These are phyloP conservation scores for Pagetopsis macropterus DNA, from an alignment of 2,797 vertebrate genomes.

Conservation along the genomic window DNA sequence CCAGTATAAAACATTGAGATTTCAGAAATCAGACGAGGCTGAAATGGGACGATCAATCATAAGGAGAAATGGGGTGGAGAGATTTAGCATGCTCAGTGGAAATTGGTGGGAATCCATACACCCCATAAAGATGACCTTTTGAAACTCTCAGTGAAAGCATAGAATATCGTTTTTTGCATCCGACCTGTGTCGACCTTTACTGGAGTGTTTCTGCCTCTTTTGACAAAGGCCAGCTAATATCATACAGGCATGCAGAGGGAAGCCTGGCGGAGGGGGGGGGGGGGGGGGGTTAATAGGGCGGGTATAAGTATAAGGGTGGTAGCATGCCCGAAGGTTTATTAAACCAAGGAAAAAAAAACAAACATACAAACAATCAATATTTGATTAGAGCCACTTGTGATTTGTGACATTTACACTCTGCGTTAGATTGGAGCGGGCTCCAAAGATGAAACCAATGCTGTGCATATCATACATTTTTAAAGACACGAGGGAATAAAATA, in stretches of 20 bases:
- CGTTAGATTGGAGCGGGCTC: slow-evolving; percentile 44
- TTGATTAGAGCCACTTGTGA: slow-evolving; percentile 72
- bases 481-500: slow-evolving; percentile 39
- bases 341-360: too few species aligned
- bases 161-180: slow-evolving; percentile 57
- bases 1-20: slow-evolving; percentile 58
- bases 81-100: slow-evolving; percentile 25
- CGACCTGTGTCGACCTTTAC: slow-evolving; percentile 69
- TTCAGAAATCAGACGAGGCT: slow-evolving; percentile 44
- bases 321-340: slow-evolving; percentile 62
- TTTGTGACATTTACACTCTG: slow-evolving; percentile 49
- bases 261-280: background rate
- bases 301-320: slow-evolving; percentile 9
- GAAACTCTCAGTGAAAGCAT: slow-evolving; percentile 54
- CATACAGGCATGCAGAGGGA: slow-evolving; percentile 19
- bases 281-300: slow-evolving; percentile 29
- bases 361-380: slow-evolving; percentile 74
- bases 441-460: slow-evolving; percentile 58
- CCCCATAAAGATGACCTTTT: slow-evolving; percentile 70
- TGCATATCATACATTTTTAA: slow-evolving; percentile 77
- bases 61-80: slow-evolving; percentile 27
- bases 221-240: slow-evolving; percentile 58
- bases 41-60: slow-evolving; percentile 41
- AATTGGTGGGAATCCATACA: slow-evolving; percentile 49
- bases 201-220: background rate